Base-by-base conservation (phyloP, 2,888 invertebrate genomes). In the Esperia sulphurella region DNA sequence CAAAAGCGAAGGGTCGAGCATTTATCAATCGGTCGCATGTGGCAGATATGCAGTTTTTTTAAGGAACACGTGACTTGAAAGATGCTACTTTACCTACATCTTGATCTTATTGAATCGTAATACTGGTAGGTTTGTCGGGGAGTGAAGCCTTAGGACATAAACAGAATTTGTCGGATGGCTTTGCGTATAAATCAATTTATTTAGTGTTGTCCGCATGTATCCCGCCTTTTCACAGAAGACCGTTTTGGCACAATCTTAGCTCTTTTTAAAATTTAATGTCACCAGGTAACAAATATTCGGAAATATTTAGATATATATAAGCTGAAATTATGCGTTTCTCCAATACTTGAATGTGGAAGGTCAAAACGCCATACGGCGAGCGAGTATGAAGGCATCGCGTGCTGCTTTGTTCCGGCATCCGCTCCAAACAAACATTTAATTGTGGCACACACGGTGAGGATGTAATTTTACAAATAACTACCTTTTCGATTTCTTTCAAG, bases 321-420 rank as follows among this genome's bases (percentile, higher is more conserved):
- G 21, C 21, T 21, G 21, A 31, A 31, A 31, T 31, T 2, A 31
- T 31, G 31, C 8, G 31, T 31, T 7, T 31, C 31, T 10, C 31
- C 9, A 31, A 40, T 40, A 4, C 40, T 14, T 21, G 38, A 10
- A 13, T 49, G 58, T 53, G 60, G 52, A 53, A 59, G 58, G 56
- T 60, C 53, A 53, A 45, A 55, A 61, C 76, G 76, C 76, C 86
- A 87, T 75, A 78, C 79, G 87, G 86, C 57, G 79, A 65, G 79
- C 86, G 86, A 55, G 64, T 59, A 58, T 53, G 54, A 42, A 52
- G 58, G 49, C 57, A 83, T 87, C 84, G 87, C 88, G 87, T 87
- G 87, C 79, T 65, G 70, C 75, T 77, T 79, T 80, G 80, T 86
- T 81, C 80, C 82, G 79, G 80, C 79, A 81, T 78, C 79, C 78